Conservation (phyloP, 1,140 invertebrate genomes). For the Latrodectus geometricus region DNA sequence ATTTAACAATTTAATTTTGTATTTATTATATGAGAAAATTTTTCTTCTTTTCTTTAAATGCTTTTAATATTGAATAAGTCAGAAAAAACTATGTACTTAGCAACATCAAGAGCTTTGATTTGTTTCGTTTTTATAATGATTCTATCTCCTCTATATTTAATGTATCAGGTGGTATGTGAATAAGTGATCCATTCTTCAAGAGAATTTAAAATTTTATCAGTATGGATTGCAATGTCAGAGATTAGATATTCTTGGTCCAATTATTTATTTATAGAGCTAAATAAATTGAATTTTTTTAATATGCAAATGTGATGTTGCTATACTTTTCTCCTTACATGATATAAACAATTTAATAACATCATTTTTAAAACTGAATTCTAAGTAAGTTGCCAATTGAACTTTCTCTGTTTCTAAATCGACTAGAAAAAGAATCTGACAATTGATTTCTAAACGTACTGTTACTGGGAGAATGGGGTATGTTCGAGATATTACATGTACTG, state of each 20-base stretch:
- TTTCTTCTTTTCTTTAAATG: neutral
- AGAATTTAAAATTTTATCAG: no score
- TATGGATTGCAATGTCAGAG: no score
- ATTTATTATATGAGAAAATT: neutral
- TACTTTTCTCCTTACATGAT: neutral
- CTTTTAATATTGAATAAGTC: no score
- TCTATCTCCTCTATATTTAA: neutral
- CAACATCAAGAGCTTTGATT: neutral
- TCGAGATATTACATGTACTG: neutral
- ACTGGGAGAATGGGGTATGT: no score
- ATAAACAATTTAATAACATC: no score
- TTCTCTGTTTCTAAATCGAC: neutral
- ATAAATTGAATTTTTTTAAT: conserved; percentile 12
- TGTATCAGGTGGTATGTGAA: neutral
- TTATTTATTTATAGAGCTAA: neutral
- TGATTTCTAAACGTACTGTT: no score
- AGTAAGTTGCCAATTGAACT: neutral
- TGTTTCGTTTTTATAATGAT: neutral
- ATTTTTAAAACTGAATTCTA: neutral
- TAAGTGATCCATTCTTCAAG: neutral
- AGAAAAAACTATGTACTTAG: no score
- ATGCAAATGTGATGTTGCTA: conserved; percentile 14
- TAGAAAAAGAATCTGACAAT: neutral
- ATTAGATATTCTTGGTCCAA: no score
- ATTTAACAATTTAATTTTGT: neutral